Evolutionary conservation across 1,140 invertebrate genomes (phyloP).

Genomic region (Pentalonia nigronervosa): DNA sequence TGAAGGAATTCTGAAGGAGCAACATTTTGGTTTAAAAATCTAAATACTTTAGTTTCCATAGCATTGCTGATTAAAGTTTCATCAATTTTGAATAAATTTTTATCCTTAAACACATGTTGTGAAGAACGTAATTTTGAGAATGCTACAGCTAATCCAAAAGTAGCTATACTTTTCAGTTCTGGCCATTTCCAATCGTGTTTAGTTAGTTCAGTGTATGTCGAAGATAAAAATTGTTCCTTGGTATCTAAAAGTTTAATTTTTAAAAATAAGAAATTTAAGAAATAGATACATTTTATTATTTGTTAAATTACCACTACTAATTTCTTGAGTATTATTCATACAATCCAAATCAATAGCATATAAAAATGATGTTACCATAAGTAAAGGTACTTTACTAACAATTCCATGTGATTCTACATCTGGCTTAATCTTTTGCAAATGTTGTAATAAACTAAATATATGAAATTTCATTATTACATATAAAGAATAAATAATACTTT

Average conservation of each 20-base stretch:
- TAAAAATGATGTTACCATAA: slow-evolving; percentile 51
- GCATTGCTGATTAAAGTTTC: slow-evolving; percentile 37
- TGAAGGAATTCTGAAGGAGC: slow-evolving; percentile 32
- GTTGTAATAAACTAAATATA: slow-evolving; percentile 41
- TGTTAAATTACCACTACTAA: slow-evolving; percentile 45
- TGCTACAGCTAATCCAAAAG: slow-evolving; percentile 54
- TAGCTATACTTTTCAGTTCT: slow-evolving; percentile 43
- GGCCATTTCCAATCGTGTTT: slow-evolving; percentile 49
- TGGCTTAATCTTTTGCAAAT: slow-evolving; percentile 49
- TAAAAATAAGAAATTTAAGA: not conserved
- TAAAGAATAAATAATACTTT: not conserved
- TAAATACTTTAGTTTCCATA: slow-evolving; percentile 53
- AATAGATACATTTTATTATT: not conserved
- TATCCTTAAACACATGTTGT: slow-evolving; percentile 51
- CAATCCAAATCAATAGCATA: slow-evolving; percentile 56
- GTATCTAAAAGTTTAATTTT: slow-evolving; percentile 26
- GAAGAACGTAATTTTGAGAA: slow-evolving; percentile 51
- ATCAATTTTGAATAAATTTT: slow-evolving; percentile 54
- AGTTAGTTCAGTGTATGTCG: slow-evolving; percentile 15
- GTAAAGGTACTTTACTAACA: slow-evolving; percentile 45
- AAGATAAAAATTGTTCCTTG: slow-evolving; percentile 48
- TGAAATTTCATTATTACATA: not conserved
- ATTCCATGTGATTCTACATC: slow-evolving; percentile 46
- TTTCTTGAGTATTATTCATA: slow-evolving; percentile 54
- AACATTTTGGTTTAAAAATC: slow-evolving; percentile 51